Conservation (phyloP, 2,797 vertebrate species). For the Lithobates pipiens region DNA sequence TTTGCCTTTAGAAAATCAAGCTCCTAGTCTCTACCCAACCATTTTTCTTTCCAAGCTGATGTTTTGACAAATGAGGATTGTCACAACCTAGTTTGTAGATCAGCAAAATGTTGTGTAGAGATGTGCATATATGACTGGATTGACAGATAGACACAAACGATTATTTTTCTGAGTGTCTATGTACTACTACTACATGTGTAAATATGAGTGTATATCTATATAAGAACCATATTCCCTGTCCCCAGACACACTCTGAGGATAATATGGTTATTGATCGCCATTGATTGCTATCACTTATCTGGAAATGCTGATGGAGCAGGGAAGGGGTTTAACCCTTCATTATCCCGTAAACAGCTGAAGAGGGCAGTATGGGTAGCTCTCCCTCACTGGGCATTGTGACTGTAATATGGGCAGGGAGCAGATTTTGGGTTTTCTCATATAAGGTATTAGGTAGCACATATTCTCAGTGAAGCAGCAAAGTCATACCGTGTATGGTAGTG, state of each 20-base stretch:
- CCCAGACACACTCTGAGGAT: conserved; percentile 46
- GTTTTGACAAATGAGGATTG: too few species aligned
- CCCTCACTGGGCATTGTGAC: not conserved
- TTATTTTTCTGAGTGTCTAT: not conserved
- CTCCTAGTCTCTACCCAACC: too few species aligned
- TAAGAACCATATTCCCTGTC: not conserved
- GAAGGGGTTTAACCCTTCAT: conserved; percentile 42
- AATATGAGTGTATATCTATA: conserved; percentile 23
- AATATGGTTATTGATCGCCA: conserved; percentile 54
- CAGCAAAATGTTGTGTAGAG: not conserved
- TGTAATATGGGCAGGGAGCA: not conserved
- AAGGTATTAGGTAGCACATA: not conserved
- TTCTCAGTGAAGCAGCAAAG: not conserved
- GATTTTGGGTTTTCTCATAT: not conserved
- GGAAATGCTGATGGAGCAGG: conserved; percentile 51
- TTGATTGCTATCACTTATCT: conserved; percentile 54
- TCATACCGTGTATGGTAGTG: not conserved
- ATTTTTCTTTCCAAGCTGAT: too few species aligned
- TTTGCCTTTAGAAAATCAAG: too few species aligned
- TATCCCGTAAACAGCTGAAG: not conserved
- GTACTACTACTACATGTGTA: conserved; percentile 15
- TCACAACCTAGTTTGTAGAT: not conserved
- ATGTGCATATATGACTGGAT: too few species aligned
- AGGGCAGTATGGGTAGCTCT: not conserved
- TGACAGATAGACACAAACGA: not conserved